A percentile compares a stretch with the other conserved stretches of the same genome.
These are phyloP conservation scores for Hirtodrosophila confusa DNA, from an alignment of 2,888 invertebrate genomes.

Conservation along the genomic window DNA sequence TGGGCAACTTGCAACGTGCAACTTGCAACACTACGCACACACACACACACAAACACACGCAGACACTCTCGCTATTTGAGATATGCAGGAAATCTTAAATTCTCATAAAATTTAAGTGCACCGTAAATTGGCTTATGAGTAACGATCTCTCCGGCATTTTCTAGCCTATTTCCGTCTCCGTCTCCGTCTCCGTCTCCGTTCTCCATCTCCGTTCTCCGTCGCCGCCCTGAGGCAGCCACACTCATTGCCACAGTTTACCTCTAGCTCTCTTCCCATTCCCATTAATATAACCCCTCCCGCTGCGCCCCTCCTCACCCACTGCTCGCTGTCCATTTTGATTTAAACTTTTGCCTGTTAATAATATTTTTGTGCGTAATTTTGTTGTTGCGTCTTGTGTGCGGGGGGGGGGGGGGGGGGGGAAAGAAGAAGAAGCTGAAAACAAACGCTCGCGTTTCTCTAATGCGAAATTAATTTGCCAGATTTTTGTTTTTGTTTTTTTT, in stretches of 20 bases:
- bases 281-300: conserved; percentile 7
- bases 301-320: conserved; percentile 11
- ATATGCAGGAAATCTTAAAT: conserved; percentile 80
- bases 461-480: conserved; percentile 76
- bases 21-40: conserved; percentile 8
- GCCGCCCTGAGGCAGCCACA: conserved; percentile 25
- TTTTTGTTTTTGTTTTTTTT: conserved; percentile 32
- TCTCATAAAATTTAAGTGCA: conserved; percentile 79
- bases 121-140: conserved; percentile 77
- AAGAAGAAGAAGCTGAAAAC: not conserved
- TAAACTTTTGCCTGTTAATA: conserved; percentile 56
- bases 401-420: too few relatives aligned
- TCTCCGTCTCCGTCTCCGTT: conserved; percentile 47
- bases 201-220: conserved; percentile 37
- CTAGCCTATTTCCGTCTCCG: conserved; percentile 68
- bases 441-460: conserved; percentile 48
- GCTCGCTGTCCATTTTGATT: conserved; percentile 45
- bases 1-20: conserved; percentile 23
- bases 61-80: conserved; percentile 27
- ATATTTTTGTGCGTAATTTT: conserved; percentile 43
- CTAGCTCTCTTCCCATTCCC: conserved; percentile 27
- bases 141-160: conserved; percentile 64
- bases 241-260: conserved; percentile 41
- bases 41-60: conserved; percentile 12
- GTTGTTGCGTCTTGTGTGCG: conserved; percentile 40